Percentiles rank a stretch among this genome's conserved stretches.
Conservation (phyloP, 2,113 vertebrate species). For the Aix galericulata region DNA sequence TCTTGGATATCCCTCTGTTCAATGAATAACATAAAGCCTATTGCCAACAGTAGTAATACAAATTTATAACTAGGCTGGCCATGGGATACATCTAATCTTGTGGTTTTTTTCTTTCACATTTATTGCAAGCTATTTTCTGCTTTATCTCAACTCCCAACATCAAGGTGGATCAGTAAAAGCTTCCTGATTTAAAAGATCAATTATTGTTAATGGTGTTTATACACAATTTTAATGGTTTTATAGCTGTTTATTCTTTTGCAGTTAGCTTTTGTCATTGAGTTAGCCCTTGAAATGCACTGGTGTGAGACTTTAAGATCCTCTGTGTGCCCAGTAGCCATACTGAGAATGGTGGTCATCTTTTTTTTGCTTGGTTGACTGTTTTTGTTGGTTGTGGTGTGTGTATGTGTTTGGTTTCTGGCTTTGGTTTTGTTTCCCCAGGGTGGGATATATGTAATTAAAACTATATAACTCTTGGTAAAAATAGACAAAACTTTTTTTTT, state of each 20-base stretch:
- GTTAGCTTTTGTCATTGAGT: neutral
- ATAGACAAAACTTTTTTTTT: neutral
- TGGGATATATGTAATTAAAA: neutral
- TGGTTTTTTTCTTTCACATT: neutral
- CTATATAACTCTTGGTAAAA: neutral
- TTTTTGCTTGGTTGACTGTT: neutral
- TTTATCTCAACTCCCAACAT: neutral
- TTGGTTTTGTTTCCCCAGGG: neutral
- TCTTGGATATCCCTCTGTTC: neutral
- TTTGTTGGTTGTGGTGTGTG: neutral
- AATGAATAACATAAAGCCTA: neutral
- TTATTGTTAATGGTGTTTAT: neutral
- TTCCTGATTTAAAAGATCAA: neutral
- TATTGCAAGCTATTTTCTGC: neutral
- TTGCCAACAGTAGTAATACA: neutral
- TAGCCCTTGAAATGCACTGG: neutral
- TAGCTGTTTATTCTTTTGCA: neutral
- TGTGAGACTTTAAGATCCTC: neutral
- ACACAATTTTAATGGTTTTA: neutral
- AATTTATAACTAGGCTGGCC: neutral
- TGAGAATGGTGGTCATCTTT: neutral
- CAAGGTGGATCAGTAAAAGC: neutral
- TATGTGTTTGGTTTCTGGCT: neutral
- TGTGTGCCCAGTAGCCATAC: neutral
- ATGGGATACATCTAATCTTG: neutral